phyloP scores from a whole-genome alignment of 2,797 vertebrate genomes.

The Epinephelus malabaricus region DNA sequence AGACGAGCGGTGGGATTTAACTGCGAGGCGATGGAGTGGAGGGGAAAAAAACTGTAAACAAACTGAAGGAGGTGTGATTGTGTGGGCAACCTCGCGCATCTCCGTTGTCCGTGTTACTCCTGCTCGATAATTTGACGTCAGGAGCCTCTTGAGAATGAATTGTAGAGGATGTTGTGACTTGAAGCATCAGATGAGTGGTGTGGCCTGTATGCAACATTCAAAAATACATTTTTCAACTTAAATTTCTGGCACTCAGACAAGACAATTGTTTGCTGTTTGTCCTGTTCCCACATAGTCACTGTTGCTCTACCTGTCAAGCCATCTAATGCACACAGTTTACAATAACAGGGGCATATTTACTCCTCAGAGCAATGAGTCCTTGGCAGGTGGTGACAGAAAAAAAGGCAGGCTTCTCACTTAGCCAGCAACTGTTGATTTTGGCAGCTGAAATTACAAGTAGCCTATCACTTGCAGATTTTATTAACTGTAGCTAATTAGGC shows the following conservation, averaged over 20 bases:
- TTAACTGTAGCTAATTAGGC: too few relatives aligned
- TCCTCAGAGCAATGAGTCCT: too few relatives aligned
- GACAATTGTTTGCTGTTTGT: background rate
- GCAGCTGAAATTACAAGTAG: too few relatives aligned
- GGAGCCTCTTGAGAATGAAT: constrained; percentile 24
- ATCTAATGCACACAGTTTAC: background rate
- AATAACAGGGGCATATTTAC: background rate
- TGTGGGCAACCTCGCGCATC: constrained; percentile 4
- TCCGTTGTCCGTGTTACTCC: constrained; percentile 22
- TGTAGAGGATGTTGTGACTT: constrained; percentile 8
- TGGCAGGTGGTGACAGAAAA: too few relatives aligned
- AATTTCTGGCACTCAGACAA: background rate
- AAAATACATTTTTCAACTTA: background rate
- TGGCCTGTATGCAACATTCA: too few relatives aligned
- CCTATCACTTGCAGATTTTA: too few relatives aligned
- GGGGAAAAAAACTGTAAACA: constrained; percentile 45
- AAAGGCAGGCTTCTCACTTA: too few relatives aligned
- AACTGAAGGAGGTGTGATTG: constrained; percentile 44
- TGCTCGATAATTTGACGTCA: constrained; percentile 43
- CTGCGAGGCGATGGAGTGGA: constrained; percentile 51
- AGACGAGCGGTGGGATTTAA: constrained; percentile 75
- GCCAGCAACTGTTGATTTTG: too few relatives aligned
- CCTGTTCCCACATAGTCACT: background rate
- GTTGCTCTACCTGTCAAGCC: background rate
- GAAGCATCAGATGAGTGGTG: background rate